Percentiles rank a stretch among this genome's conserved stretches.
These are phyloP conservation scores for Ochropleura leucogaster DNA, from an alignment of 2,888 invertebrate species.

Conservation along the genomic window DNA sequence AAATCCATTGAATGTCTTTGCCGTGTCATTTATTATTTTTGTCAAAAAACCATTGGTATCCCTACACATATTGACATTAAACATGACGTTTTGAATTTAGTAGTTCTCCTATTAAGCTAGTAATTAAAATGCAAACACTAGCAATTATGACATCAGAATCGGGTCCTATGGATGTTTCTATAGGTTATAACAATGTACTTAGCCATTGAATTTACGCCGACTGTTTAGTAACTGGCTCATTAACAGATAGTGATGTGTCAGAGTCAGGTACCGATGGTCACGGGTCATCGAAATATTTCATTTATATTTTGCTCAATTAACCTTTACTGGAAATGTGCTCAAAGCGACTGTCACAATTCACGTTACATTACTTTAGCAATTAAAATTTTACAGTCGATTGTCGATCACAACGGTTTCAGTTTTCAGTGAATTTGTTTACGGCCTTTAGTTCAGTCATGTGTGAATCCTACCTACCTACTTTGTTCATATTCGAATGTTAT, in stretches of 20 bases:
- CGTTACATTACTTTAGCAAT: neutral
- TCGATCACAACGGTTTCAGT: neutral
- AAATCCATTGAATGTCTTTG: neutral
- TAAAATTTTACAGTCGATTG: constrained; percentile 25
- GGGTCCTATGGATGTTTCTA: constrained; percentile 69
- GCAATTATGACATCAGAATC: constrained; percentile 78
- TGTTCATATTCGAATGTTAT: constrained; percentile 5
- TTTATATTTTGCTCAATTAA: constrained; percentile 54
- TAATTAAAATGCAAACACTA: constrained; percentile 75
- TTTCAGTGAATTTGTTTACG: constrained; percentile 15
- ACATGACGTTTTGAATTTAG: constrained; percentile 36
- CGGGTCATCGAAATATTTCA: constrained; percentile 48
- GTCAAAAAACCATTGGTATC: constrained; percentile 3
- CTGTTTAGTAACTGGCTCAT: constrained; percentile 81
- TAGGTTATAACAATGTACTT: constrained; percentile 76
- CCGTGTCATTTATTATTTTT: neutral
- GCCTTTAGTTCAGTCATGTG: neutral
- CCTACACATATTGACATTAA: constrained; percentile 28
- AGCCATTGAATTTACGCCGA: constrained; percentile 75
- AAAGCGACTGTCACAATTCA: constrained; percentile 3
- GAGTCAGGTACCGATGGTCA: constrained; percentile 54
- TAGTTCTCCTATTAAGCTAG: constrained; percentile 57
- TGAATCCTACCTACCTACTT: neutral
- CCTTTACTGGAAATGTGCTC: constrained; percentile 23
- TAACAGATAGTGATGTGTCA: constrained; percentile 68